Conservation (phyloP, 2,797 vertebrate genomes). For the Cynopterus sphinx region DNA sequence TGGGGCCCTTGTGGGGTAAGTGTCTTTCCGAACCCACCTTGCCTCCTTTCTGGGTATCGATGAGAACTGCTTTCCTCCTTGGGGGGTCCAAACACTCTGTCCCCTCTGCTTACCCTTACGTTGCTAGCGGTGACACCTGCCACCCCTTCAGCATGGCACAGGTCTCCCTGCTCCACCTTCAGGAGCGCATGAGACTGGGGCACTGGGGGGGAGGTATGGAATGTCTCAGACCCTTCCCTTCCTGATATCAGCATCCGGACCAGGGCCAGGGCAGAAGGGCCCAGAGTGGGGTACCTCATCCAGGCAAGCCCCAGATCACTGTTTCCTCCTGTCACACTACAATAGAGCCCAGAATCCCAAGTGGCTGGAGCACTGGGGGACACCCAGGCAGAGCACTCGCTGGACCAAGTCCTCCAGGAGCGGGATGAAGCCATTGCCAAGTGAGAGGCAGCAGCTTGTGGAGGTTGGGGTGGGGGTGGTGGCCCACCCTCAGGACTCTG, state of each 20-base stretch:
- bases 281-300: not conserved
- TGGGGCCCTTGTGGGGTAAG: constrained; percentile 49
- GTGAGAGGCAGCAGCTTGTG: constrained; percentile 76
- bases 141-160: not conserved
- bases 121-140: not conserved
- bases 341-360: constrained; percentile 27
- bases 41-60: not conserved
- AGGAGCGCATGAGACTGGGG: not conserved
- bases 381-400: constrained; percentile 64
- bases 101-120: not conserved
- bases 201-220: not conserved
- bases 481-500: not conserved
- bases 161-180: not conserved
- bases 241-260: not conserved
- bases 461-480: not conserved
- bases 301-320: not conserved
- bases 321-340: not conserved
- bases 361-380: constrained; percentile 72
- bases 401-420: constrained; percentile 88
- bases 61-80: not conserved
- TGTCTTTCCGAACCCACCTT: not conserved
- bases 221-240: not conserved
- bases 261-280: not conserved
- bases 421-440: constrained; percentile 91
- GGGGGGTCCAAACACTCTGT: not conserved